Conservation (phyloP, 2,888 invertebrate genomes). For the Caenorhabditis macrosperma region DNA sequence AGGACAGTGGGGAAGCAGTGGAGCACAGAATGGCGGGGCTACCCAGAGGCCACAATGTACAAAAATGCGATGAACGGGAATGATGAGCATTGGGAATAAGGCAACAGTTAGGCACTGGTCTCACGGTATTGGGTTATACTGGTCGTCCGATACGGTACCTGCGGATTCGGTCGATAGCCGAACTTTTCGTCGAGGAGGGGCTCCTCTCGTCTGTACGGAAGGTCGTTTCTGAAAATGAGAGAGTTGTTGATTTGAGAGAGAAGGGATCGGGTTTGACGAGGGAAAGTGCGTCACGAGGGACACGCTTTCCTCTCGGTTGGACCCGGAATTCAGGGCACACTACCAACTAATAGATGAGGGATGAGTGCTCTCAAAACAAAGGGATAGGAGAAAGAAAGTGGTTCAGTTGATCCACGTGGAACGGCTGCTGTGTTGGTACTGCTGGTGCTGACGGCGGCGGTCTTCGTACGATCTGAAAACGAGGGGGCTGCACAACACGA, state of each 20-base stretch:
- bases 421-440: conserved; percentile 27
- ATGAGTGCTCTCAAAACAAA: conserved; percentile 57
- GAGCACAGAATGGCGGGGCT: conserved; percentile 19
- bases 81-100: conserved; percentile 21
- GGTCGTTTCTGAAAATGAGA: conserved; percentile 62
- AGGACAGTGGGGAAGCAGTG: background rate
- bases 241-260: background rate
- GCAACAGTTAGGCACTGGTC: conserved; percentile 66
- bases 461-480: conserved; percentile 36
- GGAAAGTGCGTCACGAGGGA: background rate
- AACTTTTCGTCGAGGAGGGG: conserved; percentile 68
- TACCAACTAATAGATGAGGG: conserved; percentile 52
- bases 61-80: conserved; percentile 23
- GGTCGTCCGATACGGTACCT: conserved; percentile 59
- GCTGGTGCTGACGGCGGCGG: conserved; percentile 23
- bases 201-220: conserved; percentile 65
- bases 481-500: conserved; percentile 27
- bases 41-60: conserved; percentile 41
- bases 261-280: background rate
- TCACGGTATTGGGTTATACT: conserved; percentile 69
- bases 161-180: conserved; percentile 64
- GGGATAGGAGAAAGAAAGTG: conserved; percentile 2
- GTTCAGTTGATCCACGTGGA: conserved; percentile 52
- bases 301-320: background rate
- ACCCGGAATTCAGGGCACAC: conserved; percentile 20